Conservation (phyloP, 2,113 vertebrate species). For the Siniperca chuatsi region DNA sequence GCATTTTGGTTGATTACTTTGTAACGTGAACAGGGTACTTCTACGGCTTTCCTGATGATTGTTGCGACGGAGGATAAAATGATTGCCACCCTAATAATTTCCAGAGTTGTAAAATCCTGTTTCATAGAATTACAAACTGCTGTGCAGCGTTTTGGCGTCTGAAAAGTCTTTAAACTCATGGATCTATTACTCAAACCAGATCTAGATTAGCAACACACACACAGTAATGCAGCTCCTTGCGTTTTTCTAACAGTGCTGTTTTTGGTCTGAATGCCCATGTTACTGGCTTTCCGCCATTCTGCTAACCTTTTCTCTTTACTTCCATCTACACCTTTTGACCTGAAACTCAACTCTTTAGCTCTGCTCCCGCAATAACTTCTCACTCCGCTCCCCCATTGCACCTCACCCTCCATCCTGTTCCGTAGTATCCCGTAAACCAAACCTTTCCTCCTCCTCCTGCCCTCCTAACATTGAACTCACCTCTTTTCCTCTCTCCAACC, state of each 20-base stretch:
- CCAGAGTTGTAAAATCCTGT: neutral
- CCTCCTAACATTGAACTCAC: slow-evolving; percentile 62
- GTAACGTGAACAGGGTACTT: neutral
- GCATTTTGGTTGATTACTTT: neutral
- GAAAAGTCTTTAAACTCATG: neutral
- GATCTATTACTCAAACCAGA: neutral
- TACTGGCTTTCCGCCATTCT: neutral
- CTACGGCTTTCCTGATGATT: neutral
- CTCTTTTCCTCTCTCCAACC: slow-evolving; percentile 58
- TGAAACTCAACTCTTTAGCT: slow-evolving; percentile 58
- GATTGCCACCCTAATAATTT: neutral
- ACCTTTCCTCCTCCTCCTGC: slow-evolving; percentile 36
- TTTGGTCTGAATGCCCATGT: neutral
- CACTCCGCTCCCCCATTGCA: slow-evolving; percentile 28
- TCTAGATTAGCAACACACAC: neutral
- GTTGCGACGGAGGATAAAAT: neutral
- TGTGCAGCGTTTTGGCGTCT: neutral
- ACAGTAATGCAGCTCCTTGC: neutral
- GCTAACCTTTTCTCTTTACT: slow-evolving; percentile 15
- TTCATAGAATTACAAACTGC: neutral
- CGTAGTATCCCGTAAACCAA: slow-evolving; percentile 41
- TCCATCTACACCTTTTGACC: slow-evolving; percentile 52
- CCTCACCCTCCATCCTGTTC: slow-evolving; percentile 2
- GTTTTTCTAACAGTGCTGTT: neutral
- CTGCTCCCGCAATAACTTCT: slow-evolving; percentile 51